These are phyloP conservation scores for Ariopsis seemanni DNA, from an alignment of 2,113 vertebrate species.

Conservation along the genomic window DNA sequence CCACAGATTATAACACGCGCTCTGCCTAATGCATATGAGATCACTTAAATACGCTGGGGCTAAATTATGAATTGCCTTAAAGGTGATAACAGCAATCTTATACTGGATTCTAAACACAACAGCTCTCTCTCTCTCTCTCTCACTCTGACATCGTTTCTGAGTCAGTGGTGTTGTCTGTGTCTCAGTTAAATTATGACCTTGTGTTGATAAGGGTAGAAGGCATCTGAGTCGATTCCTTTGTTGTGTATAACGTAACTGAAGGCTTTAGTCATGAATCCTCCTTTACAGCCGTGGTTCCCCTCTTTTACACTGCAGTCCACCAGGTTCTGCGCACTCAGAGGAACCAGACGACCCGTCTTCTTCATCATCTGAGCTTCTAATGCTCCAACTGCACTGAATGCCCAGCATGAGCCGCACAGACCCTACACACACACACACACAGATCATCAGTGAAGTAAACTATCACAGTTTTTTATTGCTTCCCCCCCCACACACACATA, in stretches of 20 bases:
- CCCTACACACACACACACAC: conserved; percentile 65
- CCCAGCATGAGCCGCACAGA: conserved; percentile 84
- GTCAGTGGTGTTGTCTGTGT: neutral
- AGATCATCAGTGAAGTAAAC: neutral
- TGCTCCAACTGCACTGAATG: conserved; percentile 84
- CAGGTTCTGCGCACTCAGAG: conserved; percentile 85
- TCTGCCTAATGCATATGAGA: too few relatives aligned
- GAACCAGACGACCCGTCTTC: conserved; percentile 73
- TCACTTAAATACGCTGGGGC: too few relatives aligned
- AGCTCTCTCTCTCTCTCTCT: too few relatives aligned
- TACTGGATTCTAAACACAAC: too few relatives aligned
- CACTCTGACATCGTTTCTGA: too few relatives aligned
- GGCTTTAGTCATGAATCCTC: conserved; percentile 76
- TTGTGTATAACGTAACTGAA: conserved; percentile 82
- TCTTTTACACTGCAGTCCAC: conserved; percentile 81
- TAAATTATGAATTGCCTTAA: too few relatives aligned
- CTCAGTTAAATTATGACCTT: conserved; percentile 55
- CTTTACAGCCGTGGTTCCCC: conserved; percentile 78
- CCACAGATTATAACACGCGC: too few relatives aligned
- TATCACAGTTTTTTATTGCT: neutral
- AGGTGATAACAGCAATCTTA: too few relatives aligned
- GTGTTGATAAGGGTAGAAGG: conserved; percentile 81
- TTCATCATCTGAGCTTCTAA: conserved; percentile 83
- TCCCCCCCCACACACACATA: neutral
- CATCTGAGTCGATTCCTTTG: conserved; percentile 80